Base-by-base conservation (phyloP, 2,888 invertebrate species). In the Cephus spinipes region DNA sequence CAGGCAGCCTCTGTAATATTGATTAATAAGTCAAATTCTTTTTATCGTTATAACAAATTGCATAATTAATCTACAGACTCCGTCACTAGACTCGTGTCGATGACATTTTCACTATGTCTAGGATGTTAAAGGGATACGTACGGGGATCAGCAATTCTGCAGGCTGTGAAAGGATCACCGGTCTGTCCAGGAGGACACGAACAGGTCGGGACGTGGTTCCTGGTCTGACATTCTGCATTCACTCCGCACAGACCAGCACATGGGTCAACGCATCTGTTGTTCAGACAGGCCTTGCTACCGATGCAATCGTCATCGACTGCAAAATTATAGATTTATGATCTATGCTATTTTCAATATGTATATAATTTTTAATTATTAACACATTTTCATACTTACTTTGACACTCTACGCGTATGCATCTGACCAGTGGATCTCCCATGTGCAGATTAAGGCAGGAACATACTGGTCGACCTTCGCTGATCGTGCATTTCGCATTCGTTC, bases 201-300 rank as follows among this genome's bases (percentile, higher is more conserved):
- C 97, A 97, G 6, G 95, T 95, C 0, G 97, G 95, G 11, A 96
- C 92, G 87, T 97, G 97, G 88, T 96, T 95, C 81, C 94, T 94
- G 79, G 96, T 95, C 81, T 95, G 94, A 89, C 97, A 97, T 85
- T 95, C 93, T 34, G 97, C 96, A 88, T 96, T 95, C 40, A 92
- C 85, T 23, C 97, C 97, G 85, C 97, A 97, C 34, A 94, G 93
- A 31, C 95, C 95, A 12, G 94, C 93, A 87, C 97, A 97, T 4
- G 96, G 96, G 91, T 96, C 96, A 76, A 96, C 93, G 89, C 97
- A 97, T 79, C 94, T 94, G 87, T 96, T 96, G 90, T 96, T 95
- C 79, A 94, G 94, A 89, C 97, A 97, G 33, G 95, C 94, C 85
- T 94, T 94, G 88, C 95, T 94, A 35, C 93, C 93, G 31, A 95